phyloP scores from a whole-genome alignment of 2,113 vertebrate species.

The Upupa epops region DNA sequence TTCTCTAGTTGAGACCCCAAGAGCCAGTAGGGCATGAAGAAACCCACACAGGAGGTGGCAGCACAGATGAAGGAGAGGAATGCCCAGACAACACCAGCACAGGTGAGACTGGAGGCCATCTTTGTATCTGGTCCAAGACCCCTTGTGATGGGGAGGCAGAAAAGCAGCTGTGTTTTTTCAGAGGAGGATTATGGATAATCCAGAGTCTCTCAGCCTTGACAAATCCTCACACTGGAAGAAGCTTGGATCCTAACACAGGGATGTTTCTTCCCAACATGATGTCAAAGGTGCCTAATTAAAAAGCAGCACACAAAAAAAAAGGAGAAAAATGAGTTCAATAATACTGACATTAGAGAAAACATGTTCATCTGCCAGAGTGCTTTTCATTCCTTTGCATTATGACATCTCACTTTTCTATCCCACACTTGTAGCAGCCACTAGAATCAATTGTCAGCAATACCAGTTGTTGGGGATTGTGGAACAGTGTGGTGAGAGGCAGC shows the following conservation, averaged over 20 bases:
- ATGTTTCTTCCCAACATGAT: constrained; percentile 34
- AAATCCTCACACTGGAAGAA: not conserved
- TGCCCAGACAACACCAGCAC: constrained; percentile 87
- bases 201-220: not conserved
- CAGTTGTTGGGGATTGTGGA: accelerated
- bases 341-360: not conserved
- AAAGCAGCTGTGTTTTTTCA: not conserved
- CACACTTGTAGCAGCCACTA: not conserved
- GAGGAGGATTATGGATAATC: not conserved
- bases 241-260: not conserved
- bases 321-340: not conserved
- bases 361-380: not conserved
- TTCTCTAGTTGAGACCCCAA: constrained; percentile 95
- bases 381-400: not conserved
- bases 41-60: constrained; percentile 90
- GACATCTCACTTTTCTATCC: not conserved
- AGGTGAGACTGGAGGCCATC: constrained; percentile 96
- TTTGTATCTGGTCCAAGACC: not conserved
- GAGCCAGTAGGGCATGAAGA: constrained; percentile 99
- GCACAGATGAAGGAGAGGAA: constrained; percentile 91
- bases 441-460: accelerated
- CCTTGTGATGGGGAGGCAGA: not conserved
- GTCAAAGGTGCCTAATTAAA: constrained; percentile 53
- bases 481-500: not conserved
- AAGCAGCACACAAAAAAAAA: not conserved